Percentiles rank a stretch among this genome's conserved stretches.
Conservation (phyloP, 2,797 vertebrate genomes). For the Platyrinchus mystaceus region DNA sequence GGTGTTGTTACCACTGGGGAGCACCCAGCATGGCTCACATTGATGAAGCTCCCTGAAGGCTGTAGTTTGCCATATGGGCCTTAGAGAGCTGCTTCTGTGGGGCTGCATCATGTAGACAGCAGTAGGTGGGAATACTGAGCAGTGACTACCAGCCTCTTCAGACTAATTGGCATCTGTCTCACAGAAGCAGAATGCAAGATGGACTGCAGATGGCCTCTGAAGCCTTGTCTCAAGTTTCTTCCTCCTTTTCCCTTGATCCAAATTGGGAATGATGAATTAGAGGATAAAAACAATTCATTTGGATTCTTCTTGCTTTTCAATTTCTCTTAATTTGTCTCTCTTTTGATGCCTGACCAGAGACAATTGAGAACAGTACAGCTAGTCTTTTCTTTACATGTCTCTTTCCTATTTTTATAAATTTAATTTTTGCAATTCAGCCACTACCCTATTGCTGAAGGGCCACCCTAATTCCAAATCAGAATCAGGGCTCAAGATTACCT, state of each 20-base stretch:
- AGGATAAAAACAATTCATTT: constrained; percentile 34
- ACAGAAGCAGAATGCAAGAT: constrained; percentile 46
- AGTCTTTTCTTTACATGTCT: constrained; percentile 20
- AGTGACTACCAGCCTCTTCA: neutral
- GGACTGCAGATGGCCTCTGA: constrained; percentile 59
- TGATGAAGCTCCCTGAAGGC: neutral
- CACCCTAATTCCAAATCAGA: constrained; percentile 36
- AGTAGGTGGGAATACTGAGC: neutral
- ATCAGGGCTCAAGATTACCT: constrained; percentile 43
- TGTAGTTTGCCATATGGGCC: neutral
- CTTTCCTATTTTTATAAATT: constrained; percentile 45
- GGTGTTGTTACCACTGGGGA: rapidly evolving
- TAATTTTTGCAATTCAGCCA: constrained; percentile 46
- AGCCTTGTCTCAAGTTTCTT: constrained; percentile 55
- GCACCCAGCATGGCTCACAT: rapidly evolving
- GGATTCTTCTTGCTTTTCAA: constrained; percentile 36
- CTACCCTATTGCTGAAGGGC: constrained; percentile 25
- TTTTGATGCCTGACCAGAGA: constrained; percentile 52
- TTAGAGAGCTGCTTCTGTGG: neutral
- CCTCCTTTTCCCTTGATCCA: constrained; percentile 44
- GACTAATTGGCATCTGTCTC: constrained; percentile 55
- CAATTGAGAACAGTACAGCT: constrained; percentile 56
- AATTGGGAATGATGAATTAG: constrained; percentile 55
- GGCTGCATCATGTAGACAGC: neutral
- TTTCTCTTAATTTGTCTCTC: constrained; percentile 60